These are phyloP conservation scores for Pantala flavescens DNA, from an alignment of 1,140 invertebrate genomes.

Conservation along the genomic window DNA sequence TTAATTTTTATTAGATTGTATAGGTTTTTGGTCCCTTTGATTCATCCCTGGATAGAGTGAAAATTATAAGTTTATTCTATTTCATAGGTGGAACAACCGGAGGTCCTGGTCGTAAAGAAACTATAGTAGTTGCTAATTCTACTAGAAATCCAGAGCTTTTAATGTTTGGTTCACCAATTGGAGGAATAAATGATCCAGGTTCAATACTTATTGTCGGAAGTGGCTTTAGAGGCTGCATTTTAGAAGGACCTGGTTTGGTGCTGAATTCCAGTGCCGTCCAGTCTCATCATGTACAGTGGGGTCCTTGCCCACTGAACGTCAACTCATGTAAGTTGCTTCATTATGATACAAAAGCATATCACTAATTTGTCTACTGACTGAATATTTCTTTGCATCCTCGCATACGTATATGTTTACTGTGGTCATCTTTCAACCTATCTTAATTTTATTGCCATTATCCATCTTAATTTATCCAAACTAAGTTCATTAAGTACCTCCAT, in stretches of 20 bases:
- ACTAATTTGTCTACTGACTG: not conserved
- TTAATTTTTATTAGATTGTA: too few relatives aligned
- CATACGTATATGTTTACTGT: too few relatives aligned
- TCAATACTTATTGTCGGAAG: slow-evolving; percentile 56
- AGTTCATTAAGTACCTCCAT: too few relatives aligned
- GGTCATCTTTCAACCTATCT: too few relatives aligned
- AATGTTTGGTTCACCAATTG: slow-evolving; percentile 34
- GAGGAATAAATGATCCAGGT: slow-evolving; percentile 48
- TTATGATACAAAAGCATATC: not conserved
- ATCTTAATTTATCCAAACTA: too few relatives aligned
- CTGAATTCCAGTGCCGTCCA: slow-evolving; percentile 53
- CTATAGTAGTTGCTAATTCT: slow-evolving; percentile 56
- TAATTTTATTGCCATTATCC: too few relatives aligned
- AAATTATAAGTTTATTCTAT: too few relatives aligned
- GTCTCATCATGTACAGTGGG: slow-evolving; percentile 58
- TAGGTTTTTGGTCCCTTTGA: too few relatives aligned
- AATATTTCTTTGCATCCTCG: too few relatives aligned
- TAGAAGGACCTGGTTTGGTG: slow-evolving; percentile 69
- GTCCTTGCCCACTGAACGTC: slow-evolving; percentile 55
- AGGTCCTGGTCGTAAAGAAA: not conserved
- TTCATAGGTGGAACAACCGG: not conserved
- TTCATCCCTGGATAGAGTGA: too few relatives aligned
- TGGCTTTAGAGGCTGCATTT: slow-evolving; percentile 67
- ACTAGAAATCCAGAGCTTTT: slow-evolving; percentile 65
- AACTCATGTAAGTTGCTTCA: slow-evolving; percentile 48